Percentiles rank a stretch among this genome's conserved stretches.
phyloP scores from a whole-genome alignment of 2,797 vertebrate genomes.

The Hafferia zeledoni region DNA sequence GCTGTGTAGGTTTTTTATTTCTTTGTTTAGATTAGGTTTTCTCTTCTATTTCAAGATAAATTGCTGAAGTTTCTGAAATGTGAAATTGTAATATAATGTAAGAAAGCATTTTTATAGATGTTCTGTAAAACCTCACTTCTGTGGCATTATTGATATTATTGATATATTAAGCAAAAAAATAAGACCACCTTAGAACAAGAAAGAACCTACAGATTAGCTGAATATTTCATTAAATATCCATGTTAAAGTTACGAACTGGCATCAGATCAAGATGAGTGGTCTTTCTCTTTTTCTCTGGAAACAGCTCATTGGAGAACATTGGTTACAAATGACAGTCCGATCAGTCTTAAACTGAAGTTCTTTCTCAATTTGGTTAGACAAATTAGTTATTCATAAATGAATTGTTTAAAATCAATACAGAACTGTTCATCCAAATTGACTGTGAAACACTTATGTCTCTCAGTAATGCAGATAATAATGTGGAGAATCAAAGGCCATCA shows the following conservation, averaged over 20 bases:
- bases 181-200: not conserved
- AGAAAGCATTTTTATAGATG: not conserved
- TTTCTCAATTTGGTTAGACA: not conserved
- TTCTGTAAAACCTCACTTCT: not conserved
- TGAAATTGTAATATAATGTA: not conserved
- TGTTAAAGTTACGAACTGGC: not conserved
- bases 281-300: not conserved
- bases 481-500: no score
- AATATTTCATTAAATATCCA: not conserved
- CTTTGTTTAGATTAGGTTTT: not conserved
- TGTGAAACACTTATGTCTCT: not conserved
- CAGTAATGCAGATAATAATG: no score
- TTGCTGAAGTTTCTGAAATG: not conserved
- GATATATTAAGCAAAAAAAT: not conserved
- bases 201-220: not conserved
- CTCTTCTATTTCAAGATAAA: not conserved
- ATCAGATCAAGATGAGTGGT: not conserved
- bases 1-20: not conserved
- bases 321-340: not conserved
- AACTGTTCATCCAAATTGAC: not conserved
- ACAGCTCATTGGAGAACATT: not conserved
- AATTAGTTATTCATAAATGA: not conserved
- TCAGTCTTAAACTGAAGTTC: not conserved
- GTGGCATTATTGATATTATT: not conserved
- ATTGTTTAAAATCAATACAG: not conserved